Evolutionary conservation across 2,797 vertebrate species (phyloP).

Genomic region (Myioborus miniatus): DNA sequence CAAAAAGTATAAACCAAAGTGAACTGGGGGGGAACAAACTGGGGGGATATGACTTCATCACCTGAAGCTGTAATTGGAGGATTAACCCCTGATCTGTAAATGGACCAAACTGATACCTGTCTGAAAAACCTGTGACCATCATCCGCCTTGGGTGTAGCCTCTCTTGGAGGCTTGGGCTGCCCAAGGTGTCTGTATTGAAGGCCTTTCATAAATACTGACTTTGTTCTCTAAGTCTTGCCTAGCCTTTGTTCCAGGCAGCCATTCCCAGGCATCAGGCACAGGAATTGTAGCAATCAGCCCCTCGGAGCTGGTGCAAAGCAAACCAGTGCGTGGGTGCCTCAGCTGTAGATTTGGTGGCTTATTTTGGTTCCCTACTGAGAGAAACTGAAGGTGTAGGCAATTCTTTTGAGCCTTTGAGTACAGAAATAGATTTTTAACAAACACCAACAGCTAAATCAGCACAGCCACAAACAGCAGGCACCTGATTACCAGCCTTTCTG

Average conservation of each 20-base stretch:
- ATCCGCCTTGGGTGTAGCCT: background rate
- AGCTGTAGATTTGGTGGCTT: background rate
- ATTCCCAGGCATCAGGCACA: background rate
- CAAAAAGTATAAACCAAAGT: background rate
- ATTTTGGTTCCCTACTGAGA: background rate
- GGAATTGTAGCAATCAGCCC: background rate
- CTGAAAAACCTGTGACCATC: background rate
- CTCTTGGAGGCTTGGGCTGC: background rate
- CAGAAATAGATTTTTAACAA: background rate
- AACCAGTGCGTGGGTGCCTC: background rate
- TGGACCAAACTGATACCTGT: background rate
- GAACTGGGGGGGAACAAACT: background rate
- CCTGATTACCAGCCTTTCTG: background rate
- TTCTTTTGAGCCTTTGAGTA: background rate
- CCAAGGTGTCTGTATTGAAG: background rate
- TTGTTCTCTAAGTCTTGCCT: background rate
- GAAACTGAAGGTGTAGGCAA: background rate
- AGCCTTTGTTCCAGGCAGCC: background rate
- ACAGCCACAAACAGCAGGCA: background rate
- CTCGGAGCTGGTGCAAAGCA: fast-evolving
- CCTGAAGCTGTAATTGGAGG: background rate
- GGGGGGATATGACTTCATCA: background rate
- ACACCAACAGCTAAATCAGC: background rate
- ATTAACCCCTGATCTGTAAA: background rate
- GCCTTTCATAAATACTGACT: background rate